Percentiles rank a stretch among this genome's conserved stretches.
Conservation (phyloP, 2,113 vertebrate species). For the Shinisaurus crocodilurus region DNA sequence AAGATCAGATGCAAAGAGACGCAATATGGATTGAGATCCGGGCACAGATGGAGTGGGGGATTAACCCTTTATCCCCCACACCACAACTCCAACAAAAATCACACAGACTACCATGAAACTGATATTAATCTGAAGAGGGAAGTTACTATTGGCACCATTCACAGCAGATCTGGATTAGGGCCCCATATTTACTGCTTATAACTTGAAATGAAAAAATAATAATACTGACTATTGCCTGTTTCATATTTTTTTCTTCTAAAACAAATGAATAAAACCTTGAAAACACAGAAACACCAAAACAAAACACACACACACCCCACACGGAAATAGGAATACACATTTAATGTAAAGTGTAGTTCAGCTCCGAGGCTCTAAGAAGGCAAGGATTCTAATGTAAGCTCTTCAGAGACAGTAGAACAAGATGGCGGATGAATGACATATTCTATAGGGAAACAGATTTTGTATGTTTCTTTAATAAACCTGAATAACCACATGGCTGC, state of each 20-base stretch:
- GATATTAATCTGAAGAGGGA: background rate
- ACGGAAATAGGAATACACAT: background rate
- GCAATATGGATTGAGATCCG: too few relatives aligned
- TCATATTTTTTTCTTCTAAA: background rate
- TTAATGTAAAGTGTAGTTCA: background rate
- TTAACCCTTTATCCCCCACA: background rate
- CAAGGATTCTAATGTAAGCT: background rate
- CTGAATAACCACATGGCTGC: background rate
- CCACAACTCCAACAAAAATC: background rate
- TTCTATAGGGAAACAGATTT: background rate
- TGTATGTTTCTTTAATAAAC: background rate
- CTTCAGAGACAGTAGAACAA: background rate
- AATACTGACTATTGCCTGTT: background rate
- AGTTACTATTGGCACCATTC: background rate
- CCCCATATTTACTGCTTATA: background rate
- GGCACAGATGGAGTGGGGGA: too few relatives aligned
- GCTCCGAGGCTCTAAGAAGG: background rate
- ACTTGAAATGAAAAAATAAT: background rate
- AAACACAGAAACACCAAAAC: background rate
- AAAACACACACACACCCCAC: background rate
- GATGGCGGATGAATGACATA: background rate
- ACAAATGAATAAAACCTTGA: background rate
- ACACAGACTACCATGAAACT: background rate
- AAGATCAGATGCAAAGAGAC: too few relatives aligned
- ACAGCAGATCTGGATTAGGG: background rate